These are phyloP conservation scores for Bugula neritina DNA, from an alignment of 2,888 invertebrate species.

Conservation along the genomic window DNA sequence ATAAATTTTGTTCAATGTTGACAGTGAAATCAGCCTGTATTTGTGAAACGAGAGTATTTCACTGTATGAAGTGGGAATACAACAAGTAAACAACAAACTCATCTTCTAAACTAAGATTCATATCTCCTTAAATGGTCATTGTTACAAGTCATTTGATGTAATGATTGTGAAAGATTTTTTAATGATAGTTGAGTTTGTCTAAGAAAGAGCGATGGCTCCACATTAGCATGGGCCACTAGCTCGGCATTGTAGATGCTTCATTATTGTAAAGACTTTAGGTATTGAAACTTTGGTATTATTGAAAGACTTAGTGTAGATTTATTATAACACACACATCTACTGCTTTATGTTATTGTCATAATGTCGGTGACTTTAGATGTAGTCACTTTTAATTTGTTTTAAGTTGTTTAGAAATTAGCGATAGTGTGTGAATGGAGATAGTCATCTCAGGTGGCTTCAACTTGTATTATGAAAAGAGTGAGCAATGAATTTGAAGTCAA, in stretches of 20 bases:
- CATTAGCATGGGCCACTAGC: not conserved
- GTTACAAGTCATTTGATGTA: constrained; percentile 24
- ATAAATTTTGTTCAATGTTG: no score
- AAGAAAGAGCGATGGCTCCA: not conserved
- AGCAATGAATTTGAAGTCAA: not conserved
- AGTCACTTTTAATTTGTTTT: constrained; percentile 26
- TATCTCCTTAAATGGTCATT: constrained; percentile 1
- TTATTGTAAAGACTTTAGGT: no score
- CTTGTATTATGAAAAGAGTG: not conserved
- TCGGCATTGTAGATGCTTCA: not conserved
- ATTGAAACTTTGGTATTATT: no score
- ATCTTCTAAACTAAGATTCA: no score
- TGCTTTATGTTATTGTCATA: not conserved
- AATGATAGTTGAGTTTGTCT: not conserved
- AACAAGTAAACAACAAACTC: no score
- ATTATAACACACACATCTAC: no score
- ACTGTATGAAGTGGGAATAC: no score
- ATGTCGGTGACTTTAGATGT: constrained; percentile 11
- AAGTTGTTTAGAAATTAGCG: constrained; percentile 27
- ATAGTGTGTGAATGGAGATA: constrained; percentile 16
- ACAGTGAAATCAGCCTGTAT: no score
- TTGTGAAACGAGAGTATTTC: no score
- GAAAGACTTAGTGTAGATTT: no score
- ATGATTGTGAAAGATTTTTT: not conserved
- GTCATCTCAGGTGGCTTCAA: constrained; percentile 9